Evolutionary conservation across 92 coral and sea anemone species (phyloP).

Genomic region (Diadumene lineata): DNA sequence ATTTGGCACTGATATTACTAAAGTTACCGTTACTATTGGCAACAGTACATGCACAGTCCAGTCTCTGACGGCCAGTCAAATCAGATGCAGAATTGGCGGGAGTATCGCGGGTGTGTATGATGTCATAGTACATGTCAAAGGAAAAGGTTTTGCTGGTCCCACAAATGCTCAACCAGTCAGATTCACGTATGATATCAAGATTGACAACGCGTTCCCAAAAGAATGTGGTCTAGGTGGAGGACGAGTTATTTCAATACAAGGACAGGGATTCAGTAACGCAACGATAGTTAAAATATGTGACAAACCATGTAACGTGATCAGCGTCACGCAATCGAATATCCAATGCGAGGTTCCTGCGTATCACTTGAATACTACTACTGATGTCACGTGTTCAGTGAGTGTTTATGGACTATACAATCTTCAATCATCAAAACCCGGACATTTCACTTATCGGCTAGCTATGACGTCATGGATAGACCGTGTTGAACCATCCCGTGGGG

Average conservation of each 20-base stretch:
- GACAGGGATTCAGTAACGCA: slow-evolving; percentile 59
- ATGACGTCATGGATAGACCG: slow-evolving; percentile 68
- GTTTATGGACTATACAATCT: slow-evolving; percentile 32
- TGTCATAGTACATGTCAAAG: slow-evolving; percentile 59
- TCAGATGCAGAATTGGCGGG: slow-evolving; percentile 51
- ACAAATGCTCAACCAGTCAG: slow-evolving; percentile 22
- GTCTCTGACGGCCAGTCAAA: slow-evolving; percentile 28
- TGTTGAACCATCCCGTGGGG: slow-evolving; percentile 80
- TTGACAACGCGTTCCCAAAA: slow-evolving; percentile 40
- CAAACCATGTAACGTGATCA: slow-evolving; percentile 21
- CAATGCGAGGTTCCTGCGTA: slow-evolving; percentile 59
- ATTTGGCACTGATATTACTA: slow-evolving; percentile 53
- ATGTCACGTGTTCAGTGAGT: slow-evolving; percentile 39
- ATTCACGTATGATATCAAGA: slow-evolving; percentile 59
- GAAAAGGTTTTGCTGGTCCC: slow-evolving; percentile 70
- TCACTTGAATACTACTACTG: slow-evolving; percentile 27
- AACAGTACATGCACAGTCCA: slow-evolving; percentile 55
- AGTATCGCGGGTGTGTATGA: slow-evolving; percentile 62
- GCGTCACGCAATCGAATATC: slow-evolving; percentile 35
- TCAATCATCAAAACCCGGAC: slow-evolving; percentile 26
- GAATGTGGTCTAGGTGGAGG: slow-evolving; percentile 88
- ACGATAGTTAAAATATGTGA: slow-evolving; percentile 51
- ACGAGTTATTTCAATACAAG: slow-evolving; percentile 52
- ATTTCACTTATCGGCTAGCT: slow-evolving; percentile 60
- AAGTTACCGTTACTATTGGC: slow-evolving; percentile 53